Evolutionary conservation across 2,113 vertebrate species (phyloP).

Genomic region (Shinisaurus crocodilurus): DNA sequence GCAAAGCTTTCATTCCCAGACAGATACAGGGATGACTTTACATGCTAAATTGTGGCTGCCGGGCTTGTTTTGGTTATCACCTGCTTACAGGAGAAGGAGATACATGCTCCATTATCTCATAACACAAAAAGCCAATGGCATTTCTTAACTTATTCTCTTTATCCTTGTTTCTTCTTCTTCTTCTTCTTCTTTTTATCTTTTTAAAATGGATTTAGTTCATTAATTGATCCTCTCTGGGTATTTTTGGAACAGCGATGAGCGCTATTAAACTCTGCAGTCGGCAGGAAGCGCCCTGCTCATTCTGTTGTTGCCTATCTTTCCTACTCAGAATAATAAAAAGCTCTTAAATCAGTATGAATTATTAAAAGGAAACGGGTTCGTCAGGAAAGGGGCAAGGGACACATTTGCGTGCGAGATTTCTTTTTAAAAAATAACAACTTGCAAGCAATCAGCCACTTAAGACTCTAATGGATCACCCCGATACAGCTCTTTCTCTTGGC

Average conservation of each 20-base stretch:
- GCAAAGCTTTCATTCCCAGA: not conserved
- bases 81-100: conserved; percentile 1
- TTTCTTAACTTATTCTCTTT: not conserved
- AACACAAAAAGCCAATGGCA: not conserved
- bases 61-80: not conserved
- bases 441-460: not conserved
- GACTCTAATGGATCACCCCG: not conserved
- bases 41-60: not conserved
- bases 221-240: not conserved
- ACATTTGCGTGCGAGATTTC: not conserved
- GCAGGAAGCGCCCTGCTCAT: not conserved
- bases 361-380: not conserved
- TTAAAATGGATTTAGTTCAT: not conserved
- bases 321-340: conserved; percentile 1
- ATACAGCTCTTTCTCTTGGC: not conserved
- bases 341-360: conserved; percentile 20
- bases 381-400: not conserved
- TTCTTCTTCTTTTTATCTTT: not conserved
- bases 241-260: not conserved
- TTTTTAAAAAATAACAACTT: not conserved
- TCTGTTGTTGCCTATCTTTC: not conserved
- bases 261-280: no score
- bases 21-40: not conserved
- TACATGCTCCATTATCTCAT: not conserved
- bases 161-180: not conserved